phyloP scores from a whole-genome alignment of 2,888 invertebrate species.

The Limulus polyphemus region DNA sequence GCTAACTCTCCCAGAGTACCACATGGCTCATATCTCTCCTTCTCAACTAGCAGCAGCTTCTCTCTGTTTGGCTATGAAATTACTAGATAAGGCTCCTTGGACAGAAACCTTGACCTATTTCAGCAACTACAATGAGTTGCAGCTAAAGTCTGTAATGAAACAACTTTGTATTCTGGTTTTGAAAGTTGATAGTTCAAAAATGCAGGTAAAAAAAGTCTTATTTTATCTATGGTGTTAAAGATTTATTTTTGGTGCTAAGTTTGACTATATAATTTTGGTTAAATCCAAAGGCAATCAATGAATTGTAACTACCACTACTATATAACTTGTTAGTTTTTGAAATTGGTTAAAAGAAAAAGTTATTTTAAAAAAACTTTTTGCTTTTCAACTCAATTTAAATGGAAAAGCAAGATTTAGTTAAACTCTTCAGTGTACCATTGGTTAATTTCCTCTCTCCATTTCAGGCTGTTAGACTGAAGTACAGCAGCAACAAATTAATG shows the following conservation, averaged over 20 bases:
- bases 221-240: too few relatives aligned
- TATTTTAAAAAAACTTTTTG: too few relatives aligned
- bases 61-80: slow-evolving; percentile 54
- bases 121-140: slow-evolving; percentile 55
- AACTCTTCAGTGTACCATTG: too few relatives aligned
- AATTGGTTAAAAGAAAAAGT: too few relatives aligned
- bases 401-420: too few relatives aligned
- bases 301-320: too few relatives aligned
- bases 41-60: slow-evolving; percentile 73
- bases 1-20: slow-evolving; percentile 63
- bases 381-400: too few relatives aligned
- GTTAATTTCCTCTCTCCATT: slow-evolving; percentile 17
- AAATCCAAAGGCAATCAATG: too few relatives aligned
- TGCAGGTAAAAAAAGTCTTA: slow-evolving; percentile 39
- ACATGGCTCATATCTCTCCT: slow-evolving; percentile 58
- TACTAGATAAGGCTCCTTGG: slow-evolving; percentile 47
- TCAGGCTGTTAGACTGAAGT: slow-evolving; percentile 39
- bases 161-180: slow-evolving; percentile 56
- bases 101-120: slow-evolving; percentile 56
- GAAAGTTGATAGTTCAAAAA: slow-evolving; percentile 55
- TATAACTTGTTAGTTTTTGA: too few relatives aligned
- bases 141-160: slow-evolving; percentile 54
- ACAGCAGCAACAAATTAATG: slow-evolving; percentile 38
- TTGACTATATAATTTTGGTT: too few relatives aligned
- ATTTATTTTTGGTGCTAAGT: too few relatives aligned